These are phyloP conservation scores for Cantharis rustica DNA, from an alignment of 2,888 invertebrate genomes.

Conservation along the genomic window DNA sequence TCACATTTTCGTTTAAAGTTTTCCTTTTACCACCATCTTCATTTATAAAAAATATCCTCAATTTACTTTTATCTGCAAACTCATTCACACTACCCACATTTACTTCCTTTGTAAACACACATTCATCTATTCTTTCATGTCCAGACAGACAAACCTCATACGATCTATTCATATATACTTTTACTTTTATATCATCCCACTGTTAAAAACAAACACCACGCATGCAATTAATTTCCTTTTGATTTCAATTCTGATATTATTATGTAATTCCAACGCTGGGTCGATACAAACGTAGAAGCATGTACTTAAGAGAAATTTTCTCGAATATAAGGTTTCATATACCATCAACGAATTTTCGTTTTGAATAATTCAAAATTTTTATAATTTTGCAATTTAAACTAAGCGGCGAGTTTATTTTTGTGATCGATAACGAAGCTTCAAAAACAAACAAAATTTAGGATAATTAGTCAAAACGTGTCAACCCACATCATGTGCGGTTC, in stretches of 20 bases:
- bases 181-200: not conserved
- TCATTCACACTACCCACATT: not conserved
- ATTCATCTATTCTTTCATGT: not conserved
- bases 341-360: not conserved
- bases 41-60: not conserved
- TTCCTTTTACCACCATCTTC: not conserved
- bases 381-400: not conserved
- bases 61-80: not conserved
- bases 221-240: not conserved
- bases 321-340: not conserved
- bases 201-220: not conserved
- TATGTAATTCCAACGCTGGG: not conserved
- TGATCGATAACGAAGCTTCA: slow-evolving; percentile 7
- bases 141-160: not conserved
- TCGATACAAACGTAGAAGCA: not conserved
- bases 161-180: not conserved
- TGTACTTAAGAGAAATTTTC: not conserved
- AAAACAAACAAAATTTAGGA: slow-evolving; percentile 25
- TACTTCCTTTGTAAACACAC: not conserved
- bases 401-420: not conserved
- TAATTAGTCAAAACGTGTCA: slow-evolving; percentile 33
- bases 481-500: slow-evolving; percentile 31
- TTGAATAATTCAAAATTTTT: not conserved
- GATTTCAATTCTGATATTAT: not conserved
- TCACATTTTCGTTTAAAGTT: not conserved